Conservation (phyloP, 2,113 vertebrate species). For the Lepidothrix coronata region DNA sequence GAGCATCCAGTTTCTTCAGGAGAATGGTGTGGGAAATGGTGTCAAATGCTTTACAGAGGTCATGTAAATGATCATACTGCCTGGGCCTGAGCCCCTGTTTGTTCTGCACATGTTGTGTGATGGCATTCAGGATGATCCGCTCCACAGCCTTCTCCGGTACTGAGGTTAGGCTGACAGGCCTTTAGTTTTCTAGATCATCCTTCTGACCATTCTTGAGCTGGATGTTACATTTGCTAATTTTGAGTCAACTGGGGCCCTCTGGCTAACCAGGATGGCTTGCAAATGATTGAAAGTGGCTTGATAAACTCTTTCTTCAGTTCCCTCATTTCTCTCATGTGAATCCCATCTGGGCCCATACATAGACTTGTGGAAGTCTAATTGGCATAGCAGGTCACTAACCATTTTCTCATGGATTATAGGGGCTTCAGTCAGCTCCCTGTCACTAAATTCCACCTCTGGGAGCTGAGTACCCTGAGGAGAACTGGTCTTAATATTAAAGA, state of each 20-base stretch:
- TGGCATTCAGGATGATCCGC: not conserved
- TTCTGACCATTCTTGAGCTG: not conserved
- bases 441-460: not conserved
- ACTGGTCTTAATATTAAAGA: not conserved
- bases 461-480: not conserved
- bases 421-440: not conserved
- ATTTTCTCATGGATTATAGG: not conserved
- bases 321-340: not conserved
- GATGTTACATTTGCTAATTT: not conserved
- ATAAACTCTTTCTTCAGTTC: rapidly evolving
- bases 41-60: not conserved
- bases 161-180: not conserved
- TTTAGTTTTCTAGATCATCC: too few relatives aligned
- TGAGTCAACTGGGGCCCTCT: not conserved
- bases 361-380: not conserved
- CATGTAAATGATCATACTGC: not conserved
- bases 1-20: not conserved
- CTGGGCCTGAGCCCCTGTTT: too few relatives aligned
- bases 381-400: not conserved
- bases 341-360: too few relatives aligned
- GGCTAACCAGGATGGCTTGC: not conserved
- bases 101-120: not conserved
- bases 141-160: not conserved
- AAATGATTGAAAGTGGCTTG: not conserved
- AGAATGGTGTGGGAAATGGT: not conserved